Base-by-base conservation (phyloP, 1,140 invertebrate species). In the Atopsyche davidsoni region DNA sequence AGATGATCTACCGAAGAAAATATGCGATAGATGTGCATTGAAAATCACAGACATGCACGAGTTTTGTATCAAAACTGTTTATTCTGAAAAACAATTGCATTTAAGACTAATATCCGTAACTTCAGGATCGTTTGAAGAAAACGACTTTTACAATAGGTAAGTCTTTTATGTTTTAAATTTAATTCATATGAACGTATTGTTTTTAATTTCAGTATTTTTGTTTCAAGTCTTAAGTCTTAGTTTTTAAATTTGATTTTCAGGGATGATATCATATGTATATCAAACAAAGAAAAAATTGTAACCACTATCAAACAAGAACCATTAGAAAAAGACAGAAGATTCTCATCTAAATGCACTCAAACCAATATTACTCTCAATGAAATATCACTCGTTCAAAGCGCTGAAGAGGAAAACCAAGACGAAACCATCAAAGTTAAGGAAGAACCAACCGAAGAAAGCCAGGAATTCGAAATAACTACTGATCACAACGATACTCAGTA, bases 1-100 rank as follows among this genome's bases (percentile, higher is more conserved):
- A 55, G 77, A 79, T 53, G 75, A 75, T 63, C 65, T 80, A 64
- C 77, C 78, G 32, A 79, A 78, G 62, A 79, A 77, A 60, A 77
- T 80, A 65, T 79, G 79, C 59, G 72, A 77, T 56, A 71, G 70
- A 21, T 80, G 79, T 62, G 68, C 73, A 50, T 75, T 73, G 59
- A 79, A 79, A 71, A 68, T 80, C 69, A 76, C 78, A 62, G 69
- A 74, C 59, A 69, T 75, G 57, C 78, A 78, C 63, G 68, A 77
- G 61, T 80, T 78, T 67, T 78, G 75, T 68, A 77, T 77, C 60
- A 77, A 72, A 42, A 74, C 73, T 14, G 69, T 66, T 3, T 75
- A 70, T 59, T 68, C 76, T 7, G 77, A 80, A 53, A 80, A 79
- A 51, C 75, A 77, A 45, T 65, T 80, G 13, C 36, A n/a, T n/a